These are phyloP conservation scores for Sardinella longiceps DNA, from an alignment of 2,797 vertebrate genomes.

Conservation along the genomic window DNA sequence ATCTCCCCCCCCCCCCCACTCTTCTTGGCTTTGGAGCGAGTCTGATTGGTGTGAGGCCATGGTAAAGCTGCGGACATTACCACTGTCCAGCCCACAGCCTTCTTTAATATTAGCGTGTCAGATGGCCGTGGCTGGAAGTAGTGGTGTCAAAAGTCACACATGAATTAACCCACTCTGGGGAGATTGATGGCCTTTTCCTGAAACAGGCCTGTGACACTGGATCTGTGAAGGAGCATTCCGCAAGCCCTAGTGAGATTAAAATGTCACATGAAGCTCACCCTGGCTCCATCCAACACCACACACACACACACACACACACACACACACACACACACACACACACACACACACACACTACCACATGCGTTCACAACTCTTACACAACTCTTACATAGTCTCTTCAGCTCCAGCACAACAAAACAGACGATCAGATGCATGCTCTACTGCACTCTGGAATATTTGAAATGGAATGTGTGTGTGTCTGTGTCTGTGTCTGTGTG, in stretches of 20 bases:
- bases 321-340: neutral
- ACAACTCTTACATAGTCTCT: neutral
- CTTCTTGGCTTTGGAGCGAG: neutral
- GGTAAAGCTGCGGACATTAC: neutral
- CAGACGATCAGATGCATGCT: neutral
- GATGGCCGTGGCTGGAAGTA: neutral
- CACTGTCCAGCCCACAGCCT: neutral
- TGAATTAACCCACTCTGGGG: neutral
- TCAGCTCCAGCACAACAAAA: neutral
- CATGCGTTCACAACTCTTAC: neutral
- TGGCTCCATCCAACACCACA: neutral
- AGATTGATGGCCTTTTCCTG: neutral
- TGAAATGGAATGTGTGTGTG: neutral
- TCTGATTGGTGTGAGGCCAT: neutral
- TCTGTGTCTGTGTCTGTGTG: too few species aligned
- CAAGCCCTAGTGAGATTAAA: neutral
- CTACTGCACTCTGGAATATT: neutral
- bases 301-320: neutral
- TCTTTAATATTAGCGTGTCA: neutral
- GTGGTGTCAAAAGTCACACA: neutral
- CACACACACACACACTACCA: neutral
- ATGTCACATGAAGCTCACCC: conserved; percentile 2
- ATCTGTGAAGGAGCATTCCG: neutral
- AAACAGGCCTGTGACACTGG: neutral
- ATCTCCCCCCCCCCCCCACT: neutral